These are phyloP conservation scores for Rattus norvegicus DNA, from an alignment of 2,113 vertebrate species.

Conservation along the genomic window DNA sequence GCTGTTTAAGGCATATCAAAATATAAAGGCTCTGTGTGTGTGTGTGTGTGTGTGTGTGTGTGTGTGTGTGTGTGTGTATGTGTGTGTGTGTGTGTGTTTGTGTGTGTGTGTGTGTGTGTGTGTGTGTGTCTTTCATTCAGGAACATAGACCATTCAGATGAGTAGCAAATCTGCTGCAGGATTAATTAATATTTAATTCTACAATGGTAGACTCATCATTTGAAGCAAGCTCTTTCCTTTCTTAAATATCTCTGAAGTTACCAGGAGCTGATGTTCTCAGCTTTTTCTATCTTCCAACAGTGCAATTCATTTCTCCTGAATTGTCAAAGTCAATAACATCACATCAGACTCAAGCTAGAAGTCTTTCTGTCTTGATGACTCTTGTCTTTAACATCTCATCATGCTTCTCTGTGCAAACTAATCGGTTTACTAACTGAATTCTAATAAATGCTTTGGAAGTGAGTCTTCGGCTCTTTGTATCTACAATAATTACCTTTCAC, in stretches of 20 bases:
- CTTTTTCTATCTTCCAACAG: not conserved
- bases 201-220: not conserved
- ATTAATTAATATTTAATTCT: too few species aligned
- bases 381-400: not conserved
- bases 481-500: not conserved
- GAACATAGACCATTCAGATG: too few species aligned
- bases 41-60: too few species aligned
- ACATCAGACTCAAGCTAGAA: not conserved
- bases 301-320: not conserved
- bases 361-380: not conserved
- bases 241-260: not conserved
- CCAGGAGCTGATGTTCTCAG: not conserved
- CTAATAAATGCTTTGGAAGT: not conserved
- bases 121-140: too few species aligned
- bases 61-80: too few species aligned
- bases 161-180: too few species aligned
- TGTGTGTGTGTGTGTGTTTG: too few species aligned
- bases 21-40: too few species aligned
- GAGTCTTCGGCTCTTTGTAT: not conserved
- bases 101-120: too few species aligned
- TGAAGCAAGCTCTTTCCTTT: conserved; percentile 9
- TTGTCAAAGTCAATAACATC: not conserved
- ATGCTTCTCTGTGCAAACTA: not conserved
- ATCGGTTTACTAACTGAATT: not conserved
- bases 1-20: too few species aligned